These are phyloP conservation scores for Cryptotis parvus DNA, from an alignment of 2,113 vertebrate genomes.

Conservation along the genomic window DNA sequence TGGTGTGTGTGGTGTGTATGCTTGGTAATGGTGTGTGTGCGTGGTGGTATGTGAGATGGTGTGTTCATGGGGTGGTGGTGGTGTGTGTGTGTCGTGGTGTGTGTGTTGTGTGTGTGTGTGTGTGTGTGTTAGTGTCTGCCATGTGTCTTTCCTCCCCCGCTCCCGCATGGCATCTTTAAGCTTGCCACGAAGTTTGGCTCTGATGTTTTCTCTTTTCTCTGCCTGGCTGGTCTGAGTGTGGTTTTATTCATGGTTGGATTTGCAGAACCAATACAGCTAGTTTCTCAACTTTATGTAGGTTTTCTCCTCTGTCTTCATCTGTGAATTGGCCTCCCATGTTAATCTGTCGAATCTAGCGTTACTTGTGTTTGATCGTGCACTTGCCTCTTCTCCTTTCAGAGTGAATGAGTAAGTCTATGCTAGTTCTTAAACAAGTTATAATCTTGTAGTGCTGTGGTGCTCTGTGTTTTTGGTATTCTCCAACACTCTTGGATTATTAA, in stretches of 20 bases:
- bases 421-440: slow-evolving; percentile 34
- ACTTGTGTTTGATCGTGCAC: slow-evolving; percentile 61
- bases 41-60: too few species aligned
- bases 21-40: too few species aligned
- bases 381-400: slow-evolving; percentile 74
- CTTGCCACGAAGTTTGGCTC: slow-evolving; percentile 16
- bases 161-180: slow-evolving; percentile 10
- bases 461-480: slow-evolving; percentile 25
- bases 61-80: too few species aligned
- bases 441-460: background rate
- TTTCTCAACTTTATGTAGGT: slow-evolving; percentile 28
- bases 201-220: slow-evolving; percentile 27
- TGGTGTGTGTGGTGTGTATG: too few species aligned
- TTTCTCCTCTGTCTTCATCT: background rate
- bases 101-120: too few species aligned
- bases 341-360: slow-evolving; percentile 41
- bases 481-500: background rate
- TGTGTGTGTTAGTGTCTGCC: too few species aligned
- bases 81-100: too few species aligned
- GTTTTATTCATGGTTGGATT: slow-evolving; percentile 59
- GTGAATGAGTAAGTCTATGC: slow-evolving; percentile 57
- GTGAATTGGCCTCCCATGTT: background rate
- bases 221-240: background rate
- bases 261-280: slow-evolving; percentile 48
- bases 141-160: background rate